Evolutionary conservation across 2,797 vertebrate genomes (phyloP), one percentile per base, ranked within the genome.

Genomic region (Parauchenoglanis ngamensis): DNA sequence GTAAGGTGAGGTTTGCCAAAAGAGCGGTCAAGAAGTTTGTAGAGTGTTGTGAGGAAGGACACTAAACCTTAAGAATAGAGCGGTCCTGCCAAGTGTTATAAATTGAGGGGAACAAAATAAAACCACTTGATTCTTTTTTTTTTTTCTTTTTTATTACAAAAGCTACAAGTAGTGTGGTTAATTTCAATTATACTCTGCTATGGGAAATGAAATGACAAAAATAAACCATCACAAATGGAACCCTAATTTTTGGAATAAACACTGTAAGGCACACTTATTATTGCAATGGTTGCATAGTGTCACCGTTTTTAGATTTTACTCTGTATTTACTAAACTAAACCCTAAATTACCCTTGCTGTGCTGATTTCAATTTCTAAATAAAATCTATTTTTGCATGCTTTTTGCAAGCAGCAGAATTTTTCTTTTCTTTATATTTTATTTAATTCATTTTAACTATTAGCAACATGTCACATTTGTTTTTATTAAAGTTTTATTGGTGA

Each of bases 1-100:
- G 92, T 77, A 92, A 94, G 87, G 79, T 96, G 23, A 61, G 25
- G 67, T 76, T 96, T 87, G 93, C 92, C 85, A 31, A 93, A 67
- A 90, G 95, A 75, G 90, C 93, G 1, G 56, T 92, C 77, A 88
- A 1, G 52, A 95, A 91, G 82, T 68, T 95, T 68, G 82, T 63
- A 0, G 88, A 92, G 7, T 93, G 92, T 88, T 94, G 93, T 68
- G 86, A 89, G 44, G 82, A 87, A 57, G 61, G 65, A 83, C 12
- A 13, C 35, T 63, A 79, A 77, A 11, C 25, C 76, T 25, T 21
- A 25, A 79, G 19, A 8, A 44, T 84, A 40, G 2, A 68, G 19
- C 23, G 2, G 2, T 21, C 17, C 61, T 67, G 80, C 46, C 25
- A 23, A 67, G 61, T 52, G 35, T 61, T 44, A 25, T 0, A 44